Conservation (phyloP, 2,888 invertebrate genomes). For the Drosophila infuscata region DNA sequence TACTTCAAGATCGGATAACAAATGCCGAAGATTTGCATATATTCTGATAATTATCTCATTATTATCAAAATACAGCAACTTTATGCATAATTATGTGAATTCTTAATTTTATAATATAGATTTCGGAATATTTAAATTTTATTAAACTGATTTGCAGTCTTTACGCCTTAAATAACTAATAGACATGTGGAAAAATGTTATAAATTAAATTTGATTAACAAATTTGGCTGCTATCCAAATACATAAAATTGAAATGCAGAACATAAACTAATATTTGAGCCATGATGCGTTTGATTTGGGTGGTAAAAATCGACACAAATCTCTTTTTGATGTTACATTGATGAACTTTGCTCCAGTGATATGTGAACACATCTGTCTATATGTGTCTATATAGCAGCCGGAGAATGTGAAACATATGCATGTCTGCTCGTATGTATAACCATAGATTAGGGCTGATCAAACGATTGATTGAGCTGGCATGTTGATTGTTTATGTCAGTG, state of each 20-base stretch:
- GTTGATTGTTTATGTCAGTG: neutral
- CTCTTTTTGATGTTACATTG: neutral
- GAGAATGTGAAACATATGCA: neutral
- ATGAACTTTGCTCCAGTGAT: neutral
- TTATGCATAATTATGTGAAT: neutral
- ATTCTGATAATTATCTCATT: neutral
- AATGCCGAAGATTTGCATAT: neutral
- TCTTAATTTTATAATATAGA: neutral
- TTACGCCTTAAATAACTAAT: neutral
- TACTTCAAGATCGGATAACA: neutral
- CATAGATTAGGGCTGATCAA: neutral
- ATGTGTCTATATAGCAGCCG: neutral
- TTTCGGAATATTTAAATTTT: neutral
- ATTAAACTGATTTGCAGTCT: neutral
- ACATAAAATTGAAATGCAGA: neutral
- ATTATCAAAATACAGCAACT: neutral
- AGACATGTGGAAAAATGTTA: neutral
- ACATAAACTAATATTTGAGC: neutral
- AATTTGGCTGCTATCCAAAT: neutral
- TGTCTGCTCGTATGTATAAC: neutral
- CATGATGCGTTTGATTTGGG: neutral
- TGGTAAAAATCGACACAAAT: neutral
- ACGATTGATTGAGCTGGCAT: constrained; percentile 9
- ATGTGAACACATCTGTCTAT: neutral
- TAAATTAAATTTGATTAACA: neutral